Base-by-base conservation (phyloP, 92 coral and sea anemone genomes). In the Paragorgia papillata region DNA sequence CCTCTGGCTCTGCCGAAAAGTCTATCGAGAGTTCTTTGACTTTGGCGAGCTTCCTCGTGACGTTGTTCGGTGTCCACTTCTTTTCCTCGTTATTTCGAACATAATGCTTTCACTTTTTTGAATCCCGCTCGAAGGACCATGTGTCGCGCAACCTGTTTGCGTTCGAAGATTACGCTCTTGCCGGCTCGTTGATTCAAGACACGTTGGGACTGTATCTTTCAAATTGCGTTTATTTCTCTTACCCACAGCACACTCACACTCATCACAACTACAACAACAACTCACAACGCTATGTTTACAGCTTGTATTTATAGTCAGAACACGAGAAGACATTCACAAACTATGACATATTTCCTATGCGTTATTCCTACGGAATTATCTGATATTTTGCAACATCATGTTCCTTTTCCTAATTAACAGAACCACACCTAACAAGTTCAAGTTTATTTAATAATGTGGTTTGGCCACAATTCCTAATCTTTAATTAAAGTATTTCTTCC, bases 51-150 rank as follows among this genome's bases (percentile, higher is more conserved):
- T 22, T 56, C 62, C 15, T 56, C 62, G 29, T 56, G 1, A 56
- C 62, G 31, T 56, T 1, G 13, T 31, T 56, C 31, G 62, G 22
- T 56, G 62, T 22, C 13, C 30, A 17, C 62, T 22, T 56, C 62
- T 22, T 3, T 22, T 56, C 15, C 26, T 56, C 62, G 62, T 56
- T 56, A 56, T 8, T 21, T 51, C 58, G 58, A 17, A 22, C 31
- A 22, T 14, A 1, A 15, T 46, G 2, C 15, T 15, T 46, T 46
- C 53, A 46, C 53, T 13, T 22, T 24, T 5, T 40, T 57, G 53
- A 41, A 24, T 53, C 37, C 33, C 66, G 68, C 80, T 81, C 80
- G 75, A 73, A 73, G 80, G 85, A 73, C 74, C 82, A 77, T 21
- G n/a, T 77, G 60, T 63, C n/a, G 51, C 51, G 57, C 43, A 77